Evolutionary conservation across 1,140 invertebrate genomes (phyloP).

Genomic region (Charaxes varanes): DNA sequence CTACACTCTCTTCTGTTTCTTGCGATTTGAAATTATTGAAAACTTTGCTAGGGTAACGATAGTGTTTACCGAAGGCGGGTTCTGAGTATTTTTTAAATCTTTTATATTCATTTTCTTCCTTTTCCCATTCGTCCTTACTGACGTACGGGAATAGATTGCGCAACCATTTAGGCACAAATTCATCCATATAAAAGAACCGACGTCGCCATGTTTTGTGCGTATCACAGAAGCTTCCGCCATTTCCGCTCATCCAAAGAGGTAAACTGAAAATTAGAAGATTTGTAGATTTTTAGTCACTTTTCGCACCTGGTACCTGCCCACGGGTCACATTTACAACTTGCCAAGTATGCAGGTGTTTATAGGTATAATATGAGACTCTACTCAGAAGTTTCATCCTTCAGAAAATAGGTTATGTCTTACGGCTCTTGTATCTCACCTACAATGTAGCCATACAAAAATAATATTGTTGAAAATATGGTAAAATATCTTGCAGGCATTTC

Average conservation of each 20-base stretch:
- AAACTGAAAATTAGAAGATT: slow-evolving; percentile 37
- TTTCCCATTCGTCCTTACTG: slow-evolving; percentile 37
- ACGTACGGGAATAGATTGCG: slow-evolving; percentile 33
- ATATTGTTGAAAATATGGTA: no score
- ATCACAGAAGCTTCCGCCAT: slow-evolving; percentile 34
- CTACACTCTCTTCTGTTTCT: slow-evolving; percentile 32
- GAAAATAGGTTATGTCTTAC: no score
- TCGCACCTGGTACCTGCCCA: no score
- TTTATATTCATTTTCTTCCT: slow-evolving; percentile 37
- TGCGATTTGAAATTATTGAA: slow-evolving; percentile 37
- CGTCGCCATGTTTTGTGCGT: slow-evolving; percentile 45
- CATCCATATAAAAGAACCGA: slow-evolving; percentile 49
- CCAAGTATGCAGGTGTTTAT: no score
- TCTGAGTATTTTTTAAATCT: slow-evolving; percentile 43
- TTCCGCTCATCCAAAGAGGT: slow-evolving; percentile 42
- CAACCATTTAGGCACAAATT: slow-evolving; percentile 47
- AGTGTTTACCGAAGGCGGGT: slow-evolving; percentile 44
- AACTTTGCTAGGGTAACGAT: slow-evolving; percentile 29
- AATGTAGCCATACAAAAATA: no score
- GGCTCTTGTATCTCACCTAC: no score
- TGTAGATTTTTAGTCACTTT: no score
- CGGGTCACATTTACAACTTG: no score
- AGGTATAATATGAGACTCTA: no score
- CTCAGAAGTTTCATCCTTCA: no score
- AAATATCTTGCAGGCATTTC: no score